Base-by-base conservation (phyloP, 2,888 invertebrate species). In the Elgonia sp. region DNA sequence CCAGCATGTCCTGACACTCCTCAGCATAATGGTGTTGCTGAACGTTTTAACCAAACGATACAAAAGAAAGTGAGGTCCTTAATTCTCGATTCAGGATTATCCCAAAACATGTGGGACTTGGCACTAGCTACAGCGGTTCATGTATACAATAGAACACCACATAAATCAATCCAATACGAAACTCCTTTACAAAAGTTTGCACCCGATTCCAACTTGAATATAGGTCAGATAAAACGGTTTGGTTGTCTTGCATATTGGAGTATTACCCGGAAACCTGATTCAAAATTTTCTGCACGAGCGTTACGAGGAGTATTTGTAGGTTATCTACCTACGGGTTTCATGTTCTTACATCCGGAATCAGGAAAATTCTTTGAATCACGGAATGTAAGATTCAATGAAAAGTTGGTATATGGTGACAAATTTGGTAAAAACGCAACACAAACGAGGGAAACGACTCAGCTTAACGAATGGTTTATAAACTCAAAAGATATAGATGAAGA, bases 111-210 rank as follows among this genome's bases (percentile, higher is more conserved):
- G 55, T 55, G 55, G 55, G 55, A 55, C 18, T 55, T 55, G 18
- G 55, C 55, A 8, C 8, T 55, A n/a, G 18, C 16, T 8, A 18
- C 55, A 16, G 55, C 55, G 18, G 55, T 55, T 55, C 18, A 90
- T 57, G 69, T 80, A 6, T 91, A 91, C 53, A 90, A 91, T 40
- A 67, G 82, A 70, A 90, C 87, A 9, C 87, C 86, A 1, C 86
- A 88, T 53, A 89, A 60, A 60, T 80, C 89, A 12, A 82, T 57
- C 39, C 57, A 88, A 42, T 77, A 81, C 63, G 55, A 72, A 57
- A 70, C 69, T 60, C 29, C 29, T 14, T 29, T 60, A 10, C 10
- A 20, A 14, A 60, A 60, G 10, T 60, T 60, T 16, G 60, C 29
- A 21, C 9, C 21, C 5, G 60, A 60, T 60, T 29, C 20, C 10